Evolutionary conservation across 2,797 vertebrate species (phyloP).

Genomic region (Bufotes viridis): DNA sequence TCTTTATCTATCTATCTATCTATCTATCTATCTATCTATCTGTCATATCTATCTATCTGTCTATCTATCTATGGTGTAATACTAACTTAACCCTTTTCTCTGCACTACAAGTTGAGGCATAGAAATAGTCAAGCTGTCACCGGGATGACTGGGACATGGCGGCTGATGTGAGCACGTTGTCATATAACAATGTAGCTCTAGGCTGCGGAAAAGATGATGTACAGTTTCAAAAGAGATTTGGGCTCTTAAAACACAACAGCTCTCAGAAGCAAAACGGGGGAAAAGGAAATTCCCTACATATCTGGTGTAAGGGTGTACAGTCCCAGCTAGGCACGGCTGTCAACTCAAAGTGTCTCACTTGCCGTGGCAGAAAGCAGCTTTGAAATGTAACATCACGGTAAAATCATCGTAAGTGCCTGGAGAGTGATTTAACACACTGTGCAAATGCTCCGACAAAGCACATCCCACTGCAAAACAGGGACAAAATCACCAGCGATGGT

Average conservation of each 20-base stretch:
- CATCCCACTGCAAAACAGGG: conserved; percentile 28
- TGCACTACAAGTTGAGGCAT: neutral
- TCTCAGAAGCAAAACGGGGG: conserved; percentile 49
- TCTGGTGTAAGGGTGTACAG: conserved; percentile 12
- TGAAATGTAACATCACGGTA: conserved; percentile 31
- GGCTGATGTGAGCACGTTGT: conserved; percentile 38
- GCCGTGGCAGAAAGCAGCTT: conserved; percentile 41
- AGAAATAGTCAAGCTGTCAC: conserved; percentile 15
- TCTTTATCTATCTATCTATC: no score
- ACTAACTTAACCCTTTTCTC: neutral
- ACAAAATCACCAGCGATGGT: neutral
- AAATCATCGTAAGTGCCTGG: conserved; percentile 23
- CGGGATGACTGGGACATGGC: neutral
- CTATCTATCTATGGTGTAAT: no score
- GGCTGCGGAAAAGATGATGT: conserved; percentile 54
- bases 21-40: no score
- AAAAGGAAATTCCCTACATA: conserved; percentile 41
- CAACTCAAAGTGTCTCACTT: conserved; percentile 40
- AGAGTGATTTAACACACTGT: neutral
- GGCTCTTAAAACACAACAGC: conserved; percentile 54
- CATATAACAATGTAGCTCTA: conserved; percentile 48
- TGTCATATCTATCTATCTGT: no score
- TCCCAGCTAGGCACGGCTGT: conserved; percentile 30
- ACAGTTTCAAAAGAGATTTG: conserved; percentile 50
- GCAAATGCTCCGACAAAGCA: conserved; percentile 19